phyloP scores from a whole-genome alignment of 2,113 vertebrate species.

The Ploceus nigricollis region DNA sequence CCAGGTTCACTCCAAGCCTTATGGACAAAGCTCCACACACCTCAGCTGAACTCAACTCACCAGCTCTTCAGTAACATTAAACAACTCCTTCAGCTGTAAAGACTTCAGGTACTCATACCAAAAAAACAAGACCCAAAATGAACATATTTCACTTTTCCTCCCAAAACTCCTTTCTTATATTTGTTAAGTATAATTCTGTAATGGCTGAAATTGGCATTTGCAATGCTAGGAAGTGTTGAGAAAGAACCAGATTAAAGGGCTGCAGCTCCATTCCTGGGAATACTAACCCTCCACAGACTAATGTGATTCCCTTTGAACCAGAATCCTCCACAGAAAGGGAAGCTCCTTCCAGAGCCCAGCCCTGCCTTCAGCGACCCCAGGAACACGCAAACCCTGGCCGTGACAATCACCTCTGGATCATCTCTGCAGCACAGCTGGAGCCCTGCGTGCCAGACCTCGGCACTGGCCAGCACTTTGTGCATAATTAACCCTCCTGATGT shows the following conservation, averaged over 20 bases:
- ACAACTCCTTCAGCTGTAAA: not conserved
- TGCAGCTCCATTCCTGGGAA: not conserved
- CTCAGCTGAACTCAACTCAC: not conserved
- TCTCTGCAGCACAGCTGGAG: conserved; percentile 53
- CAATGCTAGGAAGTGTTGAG: not conserved
- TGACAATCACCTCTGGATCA: conserved; percentile 36
- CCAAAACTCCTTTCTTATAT: too few species aligned
- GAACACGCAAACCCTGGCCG: not conserved
- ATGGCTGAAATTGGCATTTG: not conserved
- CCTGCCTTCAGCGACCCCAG: not conserved
- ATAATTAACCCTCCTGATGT: conserved; percentile 56
- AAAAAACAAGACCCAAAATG: not conserved
- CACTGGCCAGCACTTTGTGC: conserved; percentile 36
- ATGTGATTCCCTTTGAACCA: not conserved
- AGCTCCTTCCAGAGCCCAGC: not conserved
- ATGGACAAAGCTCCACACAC: not conserved
- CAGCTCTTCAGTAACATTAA: not conserved
- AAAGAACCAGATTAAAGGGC: not conserved
- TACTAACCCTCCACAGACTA: not conserved
- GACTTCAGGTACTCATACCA: not conserved
- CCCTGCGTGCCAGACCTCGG: conserved; percentile 25
- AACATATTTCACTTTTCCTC: not conserved
- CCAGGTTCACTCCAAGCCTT: not conserved
- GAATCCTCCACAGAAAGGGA: not conserved
- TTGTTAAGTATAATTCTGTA: not conserved